phyloP scores from a whole-genome alignment of 2,888 invertebrate species.

The Pteria penguin region DNA sequence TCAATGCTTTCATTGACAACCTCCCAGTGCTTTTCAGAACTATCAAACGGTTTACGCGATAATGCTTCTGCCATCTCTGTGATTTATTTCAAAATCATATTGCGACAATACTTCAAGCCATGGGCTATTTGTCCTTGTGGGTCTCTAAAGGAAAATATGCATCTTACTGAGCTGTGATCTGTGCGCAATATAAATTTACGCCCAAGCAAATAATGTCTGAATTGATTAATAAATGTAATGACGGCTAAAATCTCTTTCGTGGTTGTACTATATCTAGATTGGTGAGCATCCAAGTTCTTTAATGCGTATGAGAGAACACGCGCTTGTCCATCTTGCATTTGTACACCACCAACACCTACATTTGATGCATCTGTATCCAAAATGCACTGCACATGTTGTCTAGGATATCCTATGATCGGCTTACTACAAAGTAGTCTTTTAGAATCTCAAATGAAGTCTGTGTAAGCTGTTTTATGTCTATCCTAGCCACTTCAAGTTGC shows the following conservation, averaged over 20 bases:
- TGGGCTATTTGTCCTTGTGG: slow-evolving; percentile 1
- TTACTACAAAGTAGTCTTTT: no score
- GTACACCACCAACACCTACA: slow-evolving; percentile 1
- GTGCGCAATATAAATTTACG: slow-evolving; percentile 5
- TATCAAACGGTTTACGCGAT: not conserved
- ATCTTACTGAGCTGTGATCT: not conserved
- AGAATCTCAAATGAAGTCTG: no score
- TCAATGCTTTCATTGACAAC: slow-evolving; percentile 1
- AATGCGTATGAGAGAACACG: not conserved
- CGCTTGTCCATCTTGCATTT: slow-evolving; percentile 1
- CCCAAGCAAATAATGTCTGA: slow-evolving; percentile 4
- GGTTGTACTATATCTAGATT: slow-evolving; percentile 2
- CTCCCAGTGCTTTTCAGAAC: not conserved
- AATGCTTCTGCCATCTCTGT: not conserved
- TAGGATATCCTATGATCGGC: slow-evolving; percentile 9
- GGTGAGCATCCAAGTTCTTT: not conserved
- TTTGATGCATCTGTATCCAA: slow-evolving; percentile 22
- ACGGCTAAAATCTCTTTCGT: slow-evolving; percentile 7
- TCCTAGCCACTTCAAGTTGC: no score
- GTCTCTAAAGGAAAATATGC: not conserved
- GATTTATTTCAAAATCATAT: slow-evolving; percentile 6
- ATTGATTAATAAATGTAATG: slow-evolving; percentile 10
- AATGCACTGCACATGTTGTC: not conserved
- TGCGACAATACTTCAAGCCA: not conserved
- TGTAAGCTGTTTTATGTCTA: no score